Evolutionary conservation across 2,113 vertebrate species (phyloP).

Genomic region (Phycodurus eques): DNA sequence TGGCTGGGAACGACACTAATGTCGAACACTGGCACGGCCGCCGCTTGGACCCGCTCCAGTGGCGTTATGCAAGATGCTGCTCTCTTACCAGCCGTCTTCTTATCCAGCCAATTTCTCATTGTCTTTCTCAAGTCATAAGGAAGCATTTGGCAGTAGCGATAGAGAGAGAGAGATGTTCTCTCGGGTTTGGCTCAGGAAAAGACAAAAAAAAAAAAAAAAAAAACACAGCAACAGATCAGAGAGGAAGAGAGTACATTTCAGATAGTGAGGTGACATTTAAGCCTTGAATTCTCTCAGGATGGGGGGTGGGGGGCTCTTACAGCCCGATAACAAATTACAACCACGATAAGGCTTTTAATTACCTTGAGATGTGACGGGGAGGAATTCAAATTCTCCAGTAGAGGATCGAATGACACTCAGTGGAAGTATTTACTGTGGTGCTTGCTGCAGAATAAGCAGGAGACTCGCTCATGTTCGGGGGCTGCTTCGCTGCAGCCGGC

Average conservation of each 20-base stretch:
- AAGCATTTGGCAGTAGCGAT: conserved; percentile 17
- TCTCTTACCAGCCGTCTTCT: conserved; percentile 1
- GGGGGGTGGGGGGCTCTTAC: not conserved
- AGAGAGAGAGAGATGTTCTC: conserved; percentile 4
- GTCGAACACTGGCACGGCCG: conserved; percentile 7
- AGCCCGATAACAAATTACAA: not conserved
- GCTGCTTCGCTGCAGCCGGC: not conserved
- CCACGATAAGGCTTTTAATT: not conserved
- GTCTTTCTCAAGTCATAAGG: conserved; percentile 13
- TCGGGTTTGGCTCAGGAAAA: conserved; percentile 7
- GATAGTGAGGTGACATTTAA: not conserved
- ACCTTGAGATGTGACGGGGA: not conserved
- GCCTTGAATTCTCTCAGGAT: not conserved
- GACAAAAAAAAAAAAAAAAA: too few relatives aligned
- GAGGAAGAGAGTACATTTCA: not conserved
- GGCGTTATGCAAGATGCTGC: conserved; percentile 13
- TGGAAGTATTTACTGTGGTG: not conserved
- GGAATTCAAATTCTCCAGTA: not conserved
- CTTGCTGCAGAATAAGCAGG: not conserved
- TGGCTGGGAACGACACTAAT: not conserved
- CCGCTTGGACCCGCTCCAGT: conserved; percentile 3
- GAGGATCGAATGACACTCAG: not conserved
- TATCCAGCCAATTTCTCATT: conserved; percentile 9
- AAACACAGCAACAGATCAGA: not conserved
- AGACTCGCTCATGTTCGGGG: not conserved